Evolutionary conservation across 2,113 vertebrate species (phyloP).

Genomic region (Takifugu flavidus): DNA sequence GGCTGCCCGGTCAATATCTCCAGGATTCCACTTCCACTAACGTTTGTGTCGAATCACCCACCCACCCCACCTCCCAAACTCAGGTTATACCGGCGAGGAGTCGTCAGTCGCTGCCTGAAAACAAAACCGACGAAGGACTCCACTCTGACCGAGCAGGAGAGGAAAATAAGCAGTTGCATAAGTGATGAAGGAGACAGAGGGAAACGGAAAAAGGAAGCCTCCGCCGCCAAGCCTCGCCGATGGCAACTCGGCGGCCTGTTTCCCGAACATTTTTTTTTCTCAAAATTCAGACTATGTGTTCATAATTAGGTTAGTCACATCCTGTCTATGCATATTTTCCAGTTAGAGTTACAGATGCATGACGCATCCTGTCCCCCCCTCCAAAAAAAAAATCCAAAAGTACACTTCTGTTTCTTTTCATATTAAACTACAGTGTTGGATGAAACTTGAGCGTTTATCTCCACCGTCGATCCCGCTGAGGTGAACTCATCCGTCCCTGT

Average conservation of each 20-base stretch:
- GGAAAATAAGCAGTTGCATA: constrained; percentile 60
- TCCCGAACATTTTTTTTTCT: constrained; percentile 18
- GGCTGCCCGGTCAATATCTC: constrained; percentile 21
- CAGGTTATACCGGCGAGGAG: neutral
- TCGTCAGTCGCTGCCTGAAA: neutral
- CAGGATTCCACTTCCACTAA: constrained; percentile 17
- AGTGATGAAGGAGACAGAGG: constrained; percentile 58
- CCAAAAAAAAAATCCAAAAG: neutral
- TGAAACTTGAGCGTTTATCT: constrained; percentile 1
- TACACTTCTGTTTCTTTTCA: neutral
- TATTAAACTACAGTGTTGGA: neutral
- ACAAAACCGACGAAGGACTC: constrained; percentile 36
- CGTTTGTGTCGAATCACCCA: neutral
- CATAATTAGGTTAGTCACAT: constrained; percentile 52
- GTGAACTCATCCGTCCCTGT: constrained; percentile 63
- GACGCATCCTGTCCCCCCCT: neutral
- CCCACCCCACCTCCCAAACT: neutral
- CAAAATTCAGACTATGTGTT: constrained; percentile 25
- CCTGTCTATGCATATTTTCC: constrained; percentile 45
- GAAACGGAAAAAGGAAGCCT: constrained; percentile 69
- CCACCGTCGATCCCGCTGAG: constrained; percentile 15
- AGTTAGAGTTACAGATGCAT: constrained; percentile 3
- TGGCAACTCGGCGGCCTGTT: constrained; percentile 65
- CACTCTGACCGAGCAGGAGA: constrained; percentile 35
- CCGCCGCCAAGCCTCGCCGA: constrained; percentile 30